These are phyloP conservation scores for Notocelia uddmanniana DNA, from an alignment of 2,888 invertebrate species.

Conservation along the genomic window DNA sequence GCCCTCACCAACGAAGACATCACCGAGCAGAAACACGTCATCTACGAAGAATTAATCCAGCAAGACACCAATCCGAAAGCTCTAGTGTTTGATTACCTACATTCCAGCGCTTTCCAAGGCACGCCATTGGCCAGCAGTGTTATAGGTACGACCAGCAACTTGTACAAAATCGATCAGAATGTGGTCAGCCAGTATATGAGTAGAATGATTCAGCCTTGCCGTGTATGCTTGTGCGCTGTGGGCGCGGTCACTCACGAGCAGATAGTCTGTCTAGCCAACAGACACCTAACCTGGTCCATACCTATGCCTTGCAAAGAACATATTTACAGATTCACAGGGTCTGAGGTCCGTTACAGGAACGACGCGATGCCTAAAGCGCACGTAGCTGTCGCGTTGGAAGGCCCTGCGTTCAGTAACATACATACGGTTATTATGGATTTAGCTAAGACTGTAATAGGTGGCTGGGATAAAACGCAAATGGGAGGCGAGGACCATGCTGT, in stretches of 20 bases:
- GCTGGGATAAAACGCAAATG: conserved; percentile 95
- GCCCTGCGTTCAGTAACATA: conserved; percentile 94
- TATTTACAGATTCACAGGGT: conserved; percentile 93
- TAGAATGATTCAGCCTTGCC: conserved; percentile 93
- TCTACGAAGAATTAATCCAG: conserved; percentile 69
- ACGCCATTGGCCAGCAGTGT: conserved; percentile 72
- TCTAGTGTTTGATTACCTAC: conserved; percentile 74
- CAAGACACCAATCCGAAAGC: conserved; percentile 64
- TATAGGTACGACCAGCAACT: conserved; percentile 90
- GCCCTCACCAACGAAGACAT: conserved; percentile 72
- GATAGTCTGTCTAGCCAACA: conserved; percentile 90
- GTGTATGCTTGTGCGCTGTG: conserved; percentile 96
- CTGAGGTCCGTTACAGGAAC: conserved; percentile 94
- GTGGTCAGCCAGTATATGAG: conserved; percentile 92
- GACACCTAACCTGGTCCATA: conserved; percentile 88
- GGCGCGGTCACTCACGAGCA: conserved; percentile 96
- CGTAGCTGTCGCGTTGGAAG: conserved; percentile 96
- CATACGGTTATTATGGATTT: conserved; percentile 97
- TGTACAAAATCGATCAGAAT: conserved; percentile 83
- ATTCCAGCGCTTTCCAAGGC: conserved; percentile 76
- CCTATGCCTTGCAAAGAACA: conserved; percentile 82
- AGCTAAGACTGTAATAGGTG: conserved; percentile 95
- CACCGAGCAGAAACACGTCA: conserved; percentile 64
- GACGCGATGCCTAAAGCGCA: conserved; percentile 96
- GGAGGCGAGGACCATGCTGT: conserved; percentile 91